phyloP scores from a whole-genome alignment of 1,140 invertebrate species.

The Cheumatopsyche charites region DNA sequence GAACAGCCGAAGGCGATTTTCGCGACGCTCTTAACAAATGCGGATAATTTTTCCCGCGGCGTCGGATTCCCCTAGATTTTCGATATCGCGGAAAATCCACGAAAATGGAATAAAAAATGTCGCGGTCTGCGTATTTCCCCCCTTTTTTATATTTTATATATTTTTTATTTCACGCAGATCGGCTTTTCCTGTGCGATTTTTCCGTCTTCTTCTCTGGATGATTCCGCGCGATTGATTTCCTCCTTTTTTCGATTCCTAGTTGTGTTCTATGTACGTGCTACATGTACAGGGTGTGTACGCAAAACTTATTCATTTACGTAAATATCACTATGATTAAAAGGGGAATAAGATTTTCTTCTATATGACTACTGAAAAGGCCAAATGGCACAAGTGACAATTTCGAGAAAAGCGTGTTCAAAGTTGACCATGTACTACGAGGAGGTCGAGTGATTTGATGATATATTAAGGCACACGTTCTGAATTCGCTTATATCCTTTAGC shows the following conservation, averaged over 20 bases:
- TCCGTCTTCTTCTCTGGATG: neutral
- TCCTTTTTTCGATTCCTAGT: neutral
- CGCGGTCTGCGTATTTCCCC: constrained; percentile 8
- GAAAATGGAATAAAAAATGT: neutral
- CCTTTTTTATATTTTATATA: constrained; percentile 3
- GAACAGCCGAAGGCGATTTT: neutral
- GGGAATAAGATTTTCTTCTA: no score
- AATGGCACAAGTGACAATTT: no score
- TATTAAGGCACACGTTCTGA: no score
- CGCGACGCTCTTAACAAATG: constrained; percentile 7
- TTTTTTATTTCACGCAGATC: neutral
- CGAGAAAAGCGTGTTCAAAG: no score
- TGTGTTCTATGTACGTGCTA: neutral
- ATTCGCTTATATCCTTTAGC: no score
- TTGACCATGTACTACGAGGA: no score
- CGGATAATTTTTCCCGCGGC: neutral
- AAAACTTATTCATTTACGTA: no score
- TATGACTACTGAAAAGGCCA: no score
- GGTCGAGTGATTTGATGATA: no score
- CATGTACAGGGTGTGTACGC: no score
- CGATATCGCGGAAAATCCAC: neutral
- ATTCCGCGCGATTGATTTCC: constrained; percentile 20
- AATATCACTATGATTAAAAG: no score
- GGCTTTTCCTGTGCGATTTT: neutral
- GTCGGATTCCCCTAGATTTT: neutral